phyloP scores from a whole-genome alignment of 2,888 invertebrate genomes.

The Tetanocera ferruginea region DNA sequence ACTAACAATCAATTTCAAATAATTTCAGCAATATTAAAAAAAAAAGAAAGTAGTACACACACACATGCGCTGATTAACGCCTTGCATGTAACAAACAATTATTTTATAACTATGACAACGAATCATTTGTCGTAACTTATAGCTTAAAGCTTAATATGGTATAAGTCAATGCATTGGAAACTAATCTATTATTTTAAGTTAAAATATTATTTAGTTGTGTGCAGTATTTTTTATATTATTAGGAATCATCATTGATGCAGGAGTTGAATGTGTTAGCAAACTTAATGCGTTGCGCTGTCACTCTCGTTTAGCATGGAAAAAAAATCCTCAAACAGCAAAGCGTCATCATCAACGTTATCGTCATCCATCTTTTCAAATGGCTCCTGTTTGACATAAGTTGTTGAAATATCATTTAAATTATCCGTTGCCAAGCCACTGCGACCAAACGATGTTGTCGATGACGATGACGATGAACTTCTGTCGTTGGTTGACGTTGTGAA shows the following conservation, averaged over 20 bases:
- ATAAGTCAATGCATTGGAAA: not conserved
- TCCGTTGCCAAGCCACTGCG: not conserved
- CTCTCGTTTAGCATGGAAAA: constrained; percentile 1
- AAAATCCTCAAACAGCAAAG: constrained; percentile 11
- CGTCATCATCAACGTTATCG: not conserved
- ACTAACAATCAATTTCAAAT: not conserved
- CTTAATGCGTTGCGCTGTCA: not conserved
- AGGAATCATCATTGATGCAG: constrained; percentile 20
- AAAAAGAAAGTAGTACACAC: not conserved
- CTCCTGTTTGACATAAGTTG: constrained; percentile 8
- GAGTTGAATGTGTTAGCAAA: not conserved
- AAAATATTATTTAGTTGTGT: not conserved
- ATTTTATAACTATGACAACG: too few species aligned
- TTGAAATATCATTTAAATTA: not conserved
- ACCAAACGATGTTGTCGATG: not conserved
- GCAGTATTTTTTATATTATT: constrained; percentile 9
- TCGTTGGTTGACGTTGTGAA: constrained; percentile 17
- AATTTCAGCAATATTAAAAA: not conserved
- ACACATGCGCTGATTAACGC: too few species aligned
- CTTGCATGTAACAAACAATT: too few species aligned
- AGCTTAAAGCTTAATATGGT: constrained; percentile 8
- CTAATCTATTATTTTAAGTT: not conserved
- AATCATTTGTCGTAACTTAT: not conserved
- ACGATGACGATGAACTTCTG: constrained; percentile 23
- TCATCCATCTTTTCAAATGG: not conserved